Base-by-base conservation (phyloP, 2,888 invertebrate genomes). In the Chromoteleia sp. region DNA sequence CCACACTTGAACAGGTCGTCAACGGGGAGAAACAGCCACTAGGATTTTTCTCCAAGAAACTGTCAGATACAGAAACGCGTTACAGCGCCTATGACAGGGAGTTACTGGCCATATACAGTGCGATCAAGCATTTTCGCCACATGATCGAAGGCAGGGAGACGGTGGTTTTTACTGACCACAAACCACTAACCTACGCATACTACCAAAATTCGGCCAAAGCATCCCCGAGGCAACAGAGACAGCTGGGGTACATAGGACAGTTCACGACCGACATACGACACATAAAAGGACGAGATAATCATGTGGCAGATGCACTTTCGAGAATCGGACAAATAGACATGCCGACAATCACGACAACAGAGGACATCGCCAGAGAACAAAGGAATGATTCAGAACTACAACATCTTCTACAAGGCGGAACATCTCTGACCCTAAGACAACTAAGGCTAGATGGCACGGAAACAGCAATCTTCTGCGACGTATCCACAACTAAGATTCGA, bases 171-270 rank as follows among this genome's bases (percentile, higher is more conserved):
- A 81, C 71, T 0, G 78, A 68, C 21, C 84, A 75, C 63, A 83
- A 73, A 10, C 81, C 61, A 4, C 12, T 80, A 4, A 61, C 43
- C 12, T 79, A 36, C 21, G 67, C 79, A 14, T 80, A 68, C 33
- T 5, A 56, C 1, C 73, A 80, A 14, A 74, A 74, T 3, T 29
- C 54, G 8, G 56, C 8, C 0, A 61, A 75, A 19, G 54, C 63
- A 5, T 63, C 84, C 0, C 84, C 83, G 4, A 30, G 80, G n/a
- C 80, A 82, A 29, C 43, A 58, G 7, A 58, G 78, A 10, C 61
- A 76, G 3, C 39, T 82, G n/a, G 67, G 67, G 3, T 65, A 45
- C 45, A 82, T 84, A 8, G 68, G 73, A 2, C 81, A 84, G 33
- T 82, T 61, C 19, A 63, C 71, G 0, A 83, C 82, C 10, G 77